These are phyloP conservation scores for Triops longicaudatus DNA, from an alignment of 1,140 invertebrate species.

Conservation along the genomic window DNA sequence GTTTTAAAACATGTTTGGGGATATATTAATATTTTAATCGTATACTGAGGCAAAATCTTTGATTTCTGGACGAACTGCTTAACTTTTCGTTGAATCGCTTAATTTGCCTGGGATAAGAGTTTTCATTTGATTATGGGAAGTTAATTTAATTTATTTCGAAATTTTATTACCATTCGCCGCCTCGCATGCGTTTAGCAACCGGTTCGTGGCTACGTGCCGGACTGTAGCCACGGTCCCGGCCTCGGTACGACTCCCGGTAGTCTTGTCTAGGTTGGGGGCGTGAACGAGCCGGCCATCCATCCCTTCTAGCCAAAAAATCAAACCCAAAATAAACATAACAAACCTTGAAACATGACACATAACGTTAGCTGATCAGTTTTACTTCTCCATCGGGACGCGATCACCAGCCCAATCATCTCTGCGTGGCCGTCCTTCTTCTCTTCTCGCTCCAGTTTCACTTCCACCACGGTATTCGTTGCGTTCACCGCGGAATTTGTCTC, in stretches of 20 bases:
- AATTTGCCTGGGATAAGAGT: too few relatives aligned
- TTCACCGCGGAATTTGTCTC: slow-evolving; percentile 83
- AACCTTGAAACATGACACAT: not conserved
- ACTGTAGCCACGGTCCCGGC: slow-evolving; percentile 58
- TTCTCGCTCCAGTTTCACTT: slow-evolving; percentile 50
- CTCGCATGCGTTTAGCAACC: slow-evolving; percentile 66
- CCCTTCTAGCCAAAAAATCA: slow-evolving; percentile 5
- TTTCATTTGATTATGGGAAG: too few relatives aligned
- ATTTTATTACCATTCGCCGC: slow-evolving; percentile 52
- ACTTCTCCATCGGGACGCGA: slow-evolving; percentile 37
- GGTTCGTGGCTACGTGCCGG: slow-evolving; percentile 67
- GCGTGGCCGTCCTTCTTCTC: slow-evolving; percentile 46
- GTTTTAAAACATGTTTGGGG: too few relatives aligned
- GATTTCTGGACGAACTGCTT: too few relatives aligned
- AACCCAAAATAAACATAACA: not conserved
- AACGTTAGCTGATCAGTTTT: not conserved
- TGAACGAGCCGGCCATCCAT: slow-evolving; percentile 20
- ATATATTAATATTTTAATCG: too few relatives aligned
- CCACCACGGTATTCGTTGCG: slow-evolving; percentile 63
- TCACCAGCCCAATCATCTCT: slow-evolving; percentile 65
- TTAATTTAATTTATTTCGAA: not conserved
- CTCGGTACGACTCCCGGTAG: slow-evolving; percentile 55
- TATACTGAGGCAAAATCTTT: too few relatives aligned
- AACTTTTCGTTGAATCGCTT: too few relatives aligned
- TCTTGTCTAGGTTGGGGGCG: slow-evolving; percentile 43